Evolutionary conservation across 2,888 invertebrate genomes (phyloP), one percentile per base, ranked within the genome.

Genomic region (Latrodectus elegans): DNA sequence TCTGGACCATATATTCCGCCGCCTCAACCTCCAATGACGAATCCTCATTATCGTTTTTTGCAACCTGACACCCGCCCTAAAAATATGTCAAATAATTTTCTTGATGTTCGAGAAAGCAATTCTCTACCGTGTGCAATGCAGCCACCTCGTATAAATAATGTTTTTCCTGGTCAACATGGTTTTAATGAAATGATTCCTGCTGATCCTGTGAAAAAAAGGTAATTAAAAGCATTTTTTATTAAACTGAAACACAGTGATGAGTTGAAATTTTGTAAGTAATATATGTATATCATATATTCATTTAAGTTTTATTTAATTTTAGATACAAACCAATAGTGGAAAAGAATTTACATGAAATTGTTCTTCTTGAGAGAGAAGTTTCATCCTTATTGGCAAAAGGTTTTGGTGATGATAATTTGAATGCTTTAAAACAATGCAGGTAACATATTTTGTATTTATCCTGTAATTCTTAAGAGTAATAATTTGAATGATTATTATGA

Each of bases 271-370:
- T 38, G 38, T 6, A 38, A 38, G 6, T 38, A 38, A 6, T 1
- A 38, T 38, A 38, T 38, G 6, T 38, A 38, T 38, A 4, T 38
- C 38, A 38, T 38, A 22, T 22, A 38, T 38, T 38, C 38, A 38
- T 49, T 53, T 75, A 4, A 60, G 12, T 60, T 6, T 6, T 60
- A 60, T 60, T n/a, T 60, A 60, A 15, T 79, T 78, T 10, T 52
- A 89, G 89, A 53, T 68, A 84, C 53, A 89, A 89, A 78, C 89
- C 88, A 51, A 74, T 89, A 22, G 83, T 88, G 8, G 88, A 89
- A 38, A 89, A 85, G 51, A 89, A 89, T 74, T 70, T 89, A 11
- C 72, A 82, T 52, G 89, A 89, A n/a, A 88, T 84, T 26, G 60
- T 26, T 22, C 17, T 74, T 4, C 72, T 88, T 8, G 88, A 89